Evolutionary conservation across 1,140 invertebrate species (phyloP).

Genomic region (Belonocnema kinseyi): DNA sequence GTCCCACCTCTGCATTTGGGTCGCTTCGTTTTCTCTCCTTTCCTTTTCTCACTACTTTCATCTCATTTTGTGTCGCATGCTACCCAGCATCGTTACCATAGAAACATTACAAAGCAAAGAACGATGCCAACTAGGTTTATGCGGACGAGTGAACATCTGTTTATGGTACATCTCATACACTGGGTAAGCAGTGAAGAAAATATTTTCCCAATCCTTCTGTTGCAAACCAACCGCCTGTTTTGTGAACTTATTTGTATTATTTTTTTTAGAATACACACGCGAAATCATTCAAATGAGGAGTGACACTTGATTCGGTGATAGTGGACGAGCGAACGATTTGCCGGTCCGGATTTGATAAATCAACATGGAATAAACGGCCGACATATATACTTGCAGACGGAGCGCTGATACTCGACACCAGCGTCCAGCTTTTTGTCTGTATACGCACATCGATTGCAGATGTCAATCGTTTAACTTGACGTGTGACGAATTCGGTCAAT

Average conservation of each 20-base stretch:
- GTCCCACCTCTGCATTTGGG: conserved; percentile 48
- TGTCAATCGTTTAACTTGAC: conserved; percentile 56
- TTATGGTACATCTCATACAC: neutral
- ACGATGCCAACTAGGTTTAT: conserved; percentile 31
- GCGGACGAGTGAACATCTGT: conserved; percentile 15
- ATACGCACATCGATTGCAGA: conserved; percentile 49
- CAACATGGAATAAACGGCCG: conserved; percentile 41
- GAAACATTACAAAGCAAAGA: conserved; percentile 21
- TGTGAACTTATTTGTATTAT: neutral
- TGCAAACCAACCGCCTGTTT: no score
- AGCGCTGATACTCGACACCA: conserved; percentile 34
- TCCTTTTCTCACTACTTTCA: conserved; percentile 5
- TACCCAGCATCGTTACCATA: conserved; percentile 19
- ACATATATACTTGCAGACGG: conserved; percentile 47
- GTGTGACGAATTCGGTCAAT: conserved; percentile 59
- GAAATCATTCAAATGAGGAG: conserved; percentile 12
- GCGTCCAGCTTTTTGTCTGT: conserved; percentile 46
- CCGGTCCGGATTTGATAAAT: conserved; percentile 32
- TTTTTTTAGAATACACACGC: neutral
- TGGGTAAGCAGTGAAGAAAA: neutral
- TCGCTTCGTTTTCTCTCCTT: conserved; percentile 32
- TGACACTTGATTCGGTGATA: conserved; percentile 21
- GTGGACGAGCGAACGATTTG: conserved; percentile 33
- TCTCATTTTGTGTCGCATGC: conserved; percentile 12
- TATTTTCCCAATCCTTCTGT: no score